These are phyloP conservation scores for Hemibagrus wyckioides DNA, from an alignment of 2,113 vertebrate genomes.

Conservation along the genomic window DNA sequence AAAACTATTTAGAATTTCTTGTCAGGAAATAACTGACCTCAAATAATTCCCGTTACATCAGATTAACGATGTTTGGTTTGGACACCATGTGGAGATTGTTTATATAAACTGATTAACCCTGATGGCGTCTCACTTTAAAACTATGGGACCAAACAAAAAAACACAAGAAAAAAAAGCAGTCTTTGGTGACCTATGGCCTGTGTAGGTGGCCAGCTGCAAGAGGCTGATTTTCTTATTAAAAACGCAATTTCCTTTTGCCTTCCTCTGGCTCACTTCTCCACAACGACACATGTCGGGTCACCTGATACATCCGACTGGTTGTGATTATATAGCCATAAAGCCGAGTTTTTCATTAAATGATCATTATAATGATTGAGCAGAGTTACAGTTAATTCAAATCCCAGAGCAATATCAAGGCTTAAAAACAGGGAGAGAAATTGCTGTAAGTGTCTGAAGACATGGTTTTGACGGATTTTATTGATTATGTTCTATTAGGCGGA, in stretches of 20 bases:
- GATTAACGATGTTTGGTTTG: slow-evolving; percentile 21
- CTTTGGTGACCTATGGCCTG: slow-evolving; percentile 18
- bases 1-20: not conserved
- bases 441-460: slow-evolving; percentile 26
- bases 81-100: not conserved
- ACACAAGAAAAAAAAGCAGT: slow-evolving; percentile 13
- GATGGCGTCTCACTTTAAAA: not conserved
- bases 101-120: slow-evolving; percentile 17
- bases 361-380: slow-evolving; percentile 42
- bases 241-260: slow-evolving; percentile 52
- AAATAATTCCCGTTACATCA: not conserved
- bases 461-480: slow-evolving; percentile 7
- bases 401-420: slow-evolving; percentile 30
- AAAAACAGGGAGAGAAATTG: not conserved
- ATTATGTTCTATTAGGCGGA: slow-evolving; percentile 8
- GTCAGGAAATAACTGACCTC: slow-evolving; percentile 4
- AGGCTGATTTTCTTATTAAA: slow-evolving; percentile 40
- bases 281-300: slow-evolving; percentile 50
- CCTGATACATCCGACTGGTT: slow-evolving; percentile 54
- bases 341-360: slow-evolving; percentile 52
- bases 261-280: slow-evolving; percentile 40
- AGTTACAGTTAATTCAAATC: slow-evolving; percentile 35
- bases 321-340: slow-evolving; percentile 56
- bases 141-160: not conserved
- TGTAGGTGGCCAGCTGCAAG: slow-evolving; percentile 53